Percentiles rank a stretch among this genome's conserved stretches.
phyloP scores from a whole-genome alignment of 2,113 vertebrate genomes.

The Lagopus muta region DNA sequence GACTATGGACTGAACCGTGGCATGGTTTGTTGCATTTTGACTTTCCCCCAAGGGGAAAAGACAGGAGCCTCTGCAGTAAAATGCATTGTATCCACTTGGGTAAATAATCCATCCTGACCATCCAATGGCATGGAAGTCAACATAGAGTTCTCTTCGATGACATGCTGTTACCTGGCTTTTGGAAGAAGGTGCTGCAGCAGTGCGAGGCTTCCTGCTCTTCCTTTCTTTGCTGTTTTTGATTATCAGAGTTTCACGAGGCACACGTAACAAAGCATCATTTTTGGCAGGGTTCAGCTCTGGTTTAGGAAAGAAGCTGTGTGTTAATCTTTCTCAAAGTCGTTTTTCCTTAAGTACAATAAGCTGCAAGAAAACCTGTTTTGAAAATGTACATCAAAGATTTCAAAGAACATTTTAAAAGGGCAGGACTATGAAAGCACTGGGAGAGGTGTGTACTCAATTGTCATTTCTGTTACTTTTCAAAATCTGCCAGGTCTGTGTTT shows the following conservation, averaged over 20 bases:
- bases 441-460: neutral
- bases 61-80: conserved; percentile 84
- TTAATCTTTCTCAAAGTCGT: neutral
- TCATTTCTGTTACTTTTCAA: neutral
- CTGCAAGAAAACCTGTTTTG: neutral
- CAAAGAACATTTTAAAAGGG: neutral
- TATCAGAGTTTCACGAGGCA: neutral
- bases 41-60: conserved; percentile 80
- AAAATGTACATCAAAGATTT: neutral
- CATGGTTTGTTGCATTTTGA: conserved; percentile 85
- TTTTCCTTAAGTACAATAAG: neutral
- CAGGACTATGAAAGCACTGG: neutral
- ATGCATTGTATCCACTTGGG: conserved; percentile 85
- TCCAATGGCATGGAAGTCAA: conserved; percentile 87
- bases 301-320: neutral
- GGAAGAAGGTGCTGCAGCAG: neutral
- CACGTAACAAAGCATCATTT: rapidly evolving
- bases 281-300: neutral
- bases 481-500: neutral
- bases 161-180: conserved; percentile 57
- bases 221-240: neutral
- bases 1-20: conserved; percentile 87
- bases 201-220: conserved; percentile 64
- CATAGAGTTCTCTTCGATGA: conserved; percentile 80
- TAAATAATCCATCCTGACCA: conserved; percentile 90